Evolutionary conservation across 2,888 invertebrate species (phyloP).

Genomic region (Caenorhabditis doughertyi): DNA sequence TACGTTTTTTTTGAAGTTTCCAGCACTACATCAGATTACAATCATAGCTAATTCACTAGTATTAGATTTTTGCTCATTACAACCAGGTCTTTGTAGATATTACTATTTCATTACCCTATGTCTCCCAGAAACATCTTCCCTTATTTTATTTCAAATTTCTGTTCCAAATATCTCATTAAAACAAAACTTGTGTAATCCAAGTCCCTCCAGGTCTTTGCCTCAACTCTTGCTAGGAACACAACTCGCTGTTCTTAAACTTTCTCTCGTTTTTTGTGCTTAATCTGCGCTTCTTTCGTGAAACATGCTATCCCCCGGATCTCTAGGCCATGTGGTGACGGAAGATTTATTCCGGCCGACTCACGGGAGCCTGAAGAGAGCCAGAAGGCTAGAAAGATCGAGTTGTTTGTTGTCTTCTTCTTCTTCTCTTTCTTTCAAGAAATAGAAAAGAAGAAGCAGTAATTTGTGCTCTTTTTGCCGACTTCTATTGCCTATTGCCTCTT

Average conservation of each 20-base stretch:
- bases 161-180: conserved; percentile 43
- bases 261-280: conserved; percentile 16
- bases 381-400: conserved; percentile 18
- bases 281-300: conserved; percentile 19
- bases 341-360: conserved; percentile 46
- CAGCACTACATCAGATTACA: no score
- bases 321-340: conserved; percentile 57
- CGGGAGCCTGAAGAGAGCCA: conserved; percentile 34
- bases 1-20: no score
- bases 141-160: conserved; percentile 3
- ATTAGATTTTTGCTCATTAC: neutral
- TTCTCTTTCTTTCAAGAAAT: conserved; percentile 26
- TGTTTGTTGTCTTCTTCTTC: conserved; percentile 56
- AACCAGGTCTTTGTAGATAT: no score
- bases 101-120: neutral
- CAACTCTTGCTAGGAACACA: conserved; percentile 35
- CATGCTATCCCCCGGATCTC: conserved; percentile 33
- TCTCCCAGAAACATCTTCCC: neutral
- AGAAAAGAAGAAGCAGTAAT: conserved; percentile 54
- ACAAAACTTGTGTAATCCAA: conserved; percentile 36
- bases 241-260: conserved; percentile 56
- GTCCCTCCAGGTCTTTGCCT: neutral
- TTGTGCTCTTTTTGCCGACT: conserved; percentile 46
- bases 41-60: no score
- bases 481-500: conserved; percentile 52